Evolutionary conservation across 2,113 vertebrate genomes (phyloP), one percentile per base, ranked within the genome.

Genomic region (Actenoides hombroni): DNA sequence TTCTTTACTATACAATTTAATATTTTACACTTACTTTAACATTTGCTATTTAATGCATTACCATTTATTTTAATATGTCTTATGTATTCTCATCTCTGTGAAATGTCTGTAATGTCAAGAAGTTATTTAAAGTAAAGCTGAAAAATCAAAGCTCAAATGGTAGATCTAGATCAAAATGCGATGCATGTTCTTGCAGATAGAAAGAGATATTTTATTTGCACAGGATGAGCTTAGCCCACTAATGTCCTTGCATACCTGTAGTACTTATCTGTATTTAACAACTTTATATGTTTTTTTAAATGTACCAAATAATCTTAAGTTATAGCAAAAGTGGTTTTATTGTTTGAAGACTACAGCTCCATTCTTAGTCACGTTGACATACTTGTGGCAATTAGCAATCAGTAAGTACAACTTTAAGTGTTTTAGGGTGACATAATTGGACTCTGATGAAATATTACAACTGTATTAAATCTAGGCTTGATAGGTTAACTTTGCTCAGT

Each of bases 141-240:
- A 33, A 39, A 77, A 70, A 37, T 46, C 29, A 42, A 28, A 75
- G 51, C 17, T 70, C 1, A 0, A 61, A 16, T 1, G 4, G 13
- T 5, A 59, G n/a, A n/a, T 33, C 7, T 24, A 21, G 18, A 39
- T 17, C 28, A 74, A 61, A 70, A 48, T 3, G 13, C 17, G 11
- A 8, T 0, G 1, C 0, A 0, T n/a, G 28, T 9, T 71, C 42
- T 26, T 68, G n/a, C 25, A n/a, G 29, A 53, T 53, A 53, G 49
- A 67, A 39, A 56, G 9, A 57, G 2, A 26, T 16, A 19, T 11
- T 53, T 78, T 37, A 20, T 74, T 73, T 81, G 54, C 35, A 39
- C 2, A 2, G 40, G 60, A 64, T 75, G 13, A 48, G 15, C 6
- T 35, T 56, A 60, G 10, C 44, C 9, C 6, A 16, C 28, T 51